Percentiles rank a stretch among this genome's conserved stretches.
Conservation (phyloP, 2,888 invertebrate species). For the Andrena haemorrhoa region DNA sequence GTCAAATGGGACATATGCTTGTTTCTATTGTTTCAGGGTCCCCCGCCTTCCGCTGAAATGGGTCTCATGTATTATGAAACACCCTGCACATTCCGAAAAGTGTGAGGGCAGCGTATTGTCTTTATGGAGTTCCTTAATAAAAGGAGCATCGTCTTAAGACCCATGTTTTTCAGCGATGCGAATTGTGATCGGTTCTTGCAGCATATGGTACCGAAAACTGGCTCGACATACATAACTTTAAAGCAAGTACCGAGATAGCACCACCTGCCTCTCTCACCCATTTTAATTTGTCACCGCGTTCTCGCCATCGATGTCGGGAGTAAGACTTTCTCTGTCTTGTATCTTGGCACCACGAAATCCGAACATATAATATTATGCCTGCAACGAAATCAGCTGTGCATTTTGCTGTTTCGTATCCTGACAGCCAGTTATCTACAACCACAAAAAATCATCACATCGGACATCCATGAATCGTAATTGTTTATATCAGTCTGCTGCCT, state of each 20-base stretch:
- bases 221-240: constrained; percentile 60
- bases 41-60: too few species aligned
- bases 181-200: constrained; percentile 45
- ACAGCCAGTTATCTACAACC: not conserved
- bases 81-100: not conserved
- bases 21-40: too few species aligned
- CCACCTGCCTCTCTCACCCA: constrained; percentile 67
- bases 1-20: too few species aligned
- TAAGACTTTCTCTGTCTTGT: constrained; percentile 65
- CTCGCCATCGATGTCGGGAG: constrained; percentile 44
- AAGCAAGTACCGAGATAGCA: constrained; percentile 50
- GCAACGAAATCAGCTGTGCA: constrained; percentile 34
- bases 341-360: constrained; percentile 46
- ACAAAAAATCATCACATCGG: constrained; percentile 29
- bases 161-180: constrained; percentile 31
- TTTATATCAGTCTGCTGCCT: not conserved
- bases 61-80: too few species aligned
- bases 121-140: constrained; percentile 42
- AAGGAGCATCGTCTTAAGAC: constrained; percentile 13
- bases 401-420: constrained; percentile 4
- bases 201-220: constrained; percentile 39
- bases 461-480: constrained; percentile 16
- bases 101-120: not conserved
- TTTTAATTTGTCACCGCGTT: constrained; percentile 74
- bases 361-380: constrained; percentile 30